A percentile compares a stretch with the other conserved stretches of the same genome.
phyloP scores from a whole-genome alignment of 1,140 invertebrate species.

The Saxidomus purpurata region DNA sequence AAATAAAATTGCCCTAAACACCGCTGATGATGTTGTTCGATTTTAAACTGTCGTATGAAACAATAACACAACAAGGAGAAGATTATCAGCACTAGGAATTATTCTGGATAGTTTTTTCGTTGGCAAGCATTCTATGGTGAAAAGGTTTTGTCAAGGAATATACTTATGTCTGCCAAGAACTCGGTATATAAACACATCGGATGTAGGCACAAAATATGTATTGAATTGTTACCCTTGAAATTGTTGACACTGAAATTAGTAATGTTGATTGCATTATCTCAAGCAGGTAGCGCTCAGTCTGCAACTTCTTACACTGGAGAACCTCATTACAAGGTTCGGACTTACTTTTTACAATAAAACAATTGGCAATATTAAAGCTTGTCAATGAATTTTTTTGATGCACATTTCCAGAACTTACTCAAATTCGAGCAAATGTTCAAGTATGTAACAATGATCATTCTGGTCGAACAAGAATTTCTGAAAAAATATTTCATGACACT shows the following conservation, averaged over 20 bases:
- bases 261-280: conserved; percentile 21
- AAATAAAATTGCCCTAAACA: conserved; percentile 25
- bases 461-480: too few relatives aligned
- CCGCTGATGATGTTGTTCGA: conserved; percentile 49
- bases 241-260: conserved; percentile 31
- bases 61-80: conserved; percentile 50
- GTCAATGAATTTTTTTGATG: too few relatives aligned
- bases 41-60: conserved; percentile 30
- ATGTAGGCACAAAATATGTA: not conserved
- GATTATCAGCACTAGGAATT: conserved; percentile 51
- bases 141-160: conserved; percentile 29
- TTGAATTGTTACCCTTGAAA: conserved; percentile 43
- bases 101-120: conserved; percentile 18
- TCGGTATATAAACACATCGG: not conserved
- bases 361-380: too few relatives aligned
- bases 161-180: not conserved
- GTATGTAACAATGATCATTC: too few relatives aligned
- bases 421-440: too few relatives aligned
- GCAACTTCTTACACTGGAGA: not conserved
- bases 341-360: not conserved
- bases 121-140: conserved; percentile 39
- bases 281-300: conserved; percentile 16
- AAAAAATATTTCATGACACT: too few relatives aligned
- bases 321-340: not conserved
- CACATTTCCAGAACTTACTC: too few relatives aligned